A percentile compares a stretch with the other conserved stretches of the same genome.
phyloP scores from a whole-genome alignment of 2,888 invertebrate genomes.

The Chaetoderma sp. region DNA sequence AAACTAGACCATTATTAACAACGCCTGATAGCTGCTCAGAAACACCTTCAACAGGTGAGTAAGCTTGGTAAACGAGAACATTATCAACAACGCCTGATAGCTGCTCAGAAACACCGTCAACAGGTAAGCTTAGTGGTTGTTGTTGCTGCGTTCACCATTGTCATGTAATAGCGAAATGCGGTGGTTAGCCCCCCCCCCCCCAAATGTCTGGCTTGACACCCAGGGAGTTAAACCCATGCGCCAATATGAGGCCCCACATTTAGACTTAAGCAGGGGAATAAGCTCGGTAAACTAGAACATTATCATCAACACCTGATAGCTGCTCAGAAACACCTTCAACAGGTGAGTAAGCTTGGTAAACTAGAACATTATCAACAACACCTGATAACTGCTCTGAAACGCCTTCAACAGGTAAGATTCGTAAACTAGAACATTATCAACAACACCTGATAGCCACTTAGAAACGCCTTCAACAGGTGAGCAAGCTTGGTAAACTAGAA shows the following conservation, averaged over 20 bases:
- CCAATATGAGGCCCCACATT: too few species aligned
- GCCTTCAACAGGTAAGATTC: not conserved
- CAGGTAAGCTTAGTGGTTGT: not conserved
- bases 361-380: not conserved
- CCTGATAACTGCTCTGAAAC: not conserved
- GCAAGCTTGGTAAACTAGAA: constrained; percentile 85
- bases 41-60: not conserved
- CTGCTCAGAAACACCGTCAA: not conserved
- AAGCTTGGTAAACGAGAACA: not conserved
- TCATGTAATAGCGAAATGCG: too few species aligned
- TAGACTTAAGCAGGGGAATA: too few species aligned
- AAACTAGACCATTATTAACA: not conserved
- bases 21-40: not conserved
- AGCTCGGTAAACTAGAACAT: constrained; percentile 83
- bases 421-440: not conserved
- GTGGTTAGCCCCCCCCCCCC: too few species aligned
- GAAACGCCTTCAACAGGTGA: constrained; percentile 73
- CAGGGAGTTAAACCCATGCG: too few species aligned
- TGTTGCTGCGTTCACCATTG: too few species aligned
- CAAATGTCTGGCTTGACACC: too few species aligned
- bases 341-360: constrained; percentile 79
- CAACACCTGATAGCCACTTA: not conserved
- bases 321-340: constrained; percentile 68
- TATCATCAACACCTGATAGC: constrained; percentile 77
- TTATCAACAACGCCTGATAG: not conserved